A percentile compares a stretch with the other conserved stretches of the same genome.
Evolutionary conservation across 64 coral and sea anemone genomes (phyloP).

Genomic region (Stylophora pistillata): DNA sequence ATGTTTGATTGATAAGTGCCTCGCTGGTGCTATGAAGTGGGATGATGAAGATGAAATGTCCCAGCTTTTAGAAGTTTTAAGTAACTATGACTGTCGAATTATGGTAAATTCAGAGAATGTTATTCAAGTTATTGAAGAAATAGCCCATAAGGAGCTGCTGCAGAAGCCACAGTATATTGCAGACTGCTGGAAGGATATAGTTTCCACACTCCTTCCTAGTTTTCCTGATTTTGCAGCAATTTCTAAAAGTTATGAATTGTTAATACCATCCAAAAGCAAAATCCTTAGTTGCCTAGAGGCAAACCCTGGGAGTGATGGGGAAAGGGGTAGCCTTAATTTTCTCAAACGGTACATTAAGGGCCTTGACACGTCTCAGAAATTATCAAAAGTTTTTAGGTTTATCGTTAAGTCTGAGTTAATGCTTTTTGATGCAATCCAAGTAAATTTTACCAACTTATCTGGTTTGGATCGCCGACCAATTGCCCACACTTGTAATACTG

Average conservation of each 20-base stretch:
- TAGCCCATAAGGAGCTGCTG: not conserved
- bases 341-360: conserved; percentile 6
- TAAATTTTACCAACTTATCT: conserved; percentile 43
- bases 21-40: conserved; percentile 1
- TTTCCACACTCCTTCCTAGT: too few species aligned
- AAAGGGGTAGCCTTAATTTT: conserved; percentile 44
- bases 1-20: too few species aligned
- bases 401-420: conserved; percentile 63
- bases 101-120: not conserved
- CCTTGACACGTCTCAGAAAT: conserved; percentile 32
- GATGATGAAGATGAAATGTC: not conserved
- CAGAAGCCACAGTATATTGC: not conserved
- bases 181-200: not conserved
- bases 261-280: not conserved
- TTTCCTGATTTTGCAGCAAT: too few species aligned
- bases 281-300: conserved; percentile 1
- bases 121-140: conserved; percentile 1
- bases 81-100: conserved; percentile 14
- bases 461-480: conserved; percentile 47
- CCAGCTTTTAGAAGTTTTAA: not conserved
- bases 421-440: conserved; percentile 51
- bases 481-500: conserved; percentile 68
- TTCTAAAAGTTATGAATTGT: not conserved
- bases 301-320: conserved; percentile 7
- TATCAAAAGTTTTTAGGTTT: conserved; percentile 68